Percentiles rank a stretch among this genome's conserved stretches.
phyloP scores from a whole-genome alignment of 2,797 vertebrate species.

The Chelon labrosus region DNA sequence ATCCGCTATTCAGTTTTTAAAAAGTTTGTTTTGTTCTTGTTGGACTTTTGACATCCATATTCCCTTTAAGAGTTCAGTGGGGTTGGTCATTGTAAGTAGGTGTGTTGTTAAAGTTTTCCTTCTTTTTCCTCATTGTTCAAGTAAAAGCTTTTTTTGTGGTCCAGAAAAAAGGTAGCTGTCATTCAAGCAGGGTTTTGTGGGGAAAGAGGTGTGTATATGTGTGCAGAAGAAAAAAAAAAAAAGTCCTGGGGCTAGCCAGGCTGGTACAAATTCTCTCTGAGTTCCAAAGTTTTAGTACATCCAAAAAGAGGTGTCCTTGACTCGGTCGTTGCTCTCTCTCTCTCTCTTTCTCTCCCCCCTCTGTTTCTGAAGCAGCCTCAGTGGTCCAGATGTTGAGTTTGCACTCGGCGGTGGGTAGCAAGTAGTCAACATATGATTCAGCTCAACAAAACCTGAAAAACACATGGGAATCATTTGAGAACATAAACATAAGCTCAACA shows the following conservation, averaged over 20 bases:
- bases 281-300: slow-evolving; percentile 90
- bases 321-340: slow-evolving; percentile 59
- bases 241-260: slow-evolving; percentile 74
- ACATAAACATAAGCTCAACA: background rate
- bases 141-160: slow-evolving; percentile 77
- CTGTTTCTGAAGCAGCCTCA: slow-evolving; percentile 77
- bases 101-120: slow-evolving; percentile 63
- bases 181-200: slow-evolving; percentile 77
- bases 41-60: slow-evolving; percentile 74
- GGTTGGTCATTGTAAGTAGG: slow-evolving; percentile 72
- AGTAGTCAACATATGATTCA: slow-evolving; percentile 91
- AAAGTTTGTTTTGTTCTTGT: slow-evolving; percentile 76
- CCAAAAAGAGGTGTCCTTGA: slow-evolving; percentile 85
- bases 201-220: slow-evolving; percentile 73
- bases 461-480: slow-evolving; percentile 2
- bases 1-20: slow-evolving; percentile 72
- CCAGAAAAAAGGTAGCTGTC: slow-evolving; percentile 80
- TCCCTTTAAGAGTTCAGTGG: slow-evolving; percentile 72
- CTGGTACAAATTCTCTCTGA: slow-evolving; percentile 77
- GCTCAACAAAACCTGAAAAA: slow-evolving; percentile 90
- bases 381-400: slow-evolving; percentile 79
- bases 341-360: slow-evolving; percentile 55
- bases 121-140: slow-evolving; percentile 58
- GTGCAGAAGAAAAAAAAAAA: slow-evolving; percentile 65
- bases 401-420: slow-evolving; percentile 86